Evolutionary conservation across 2,797 vertebrate genomes (phyloP).

Genomic region (Gymnopithys bicolor): DNA sequence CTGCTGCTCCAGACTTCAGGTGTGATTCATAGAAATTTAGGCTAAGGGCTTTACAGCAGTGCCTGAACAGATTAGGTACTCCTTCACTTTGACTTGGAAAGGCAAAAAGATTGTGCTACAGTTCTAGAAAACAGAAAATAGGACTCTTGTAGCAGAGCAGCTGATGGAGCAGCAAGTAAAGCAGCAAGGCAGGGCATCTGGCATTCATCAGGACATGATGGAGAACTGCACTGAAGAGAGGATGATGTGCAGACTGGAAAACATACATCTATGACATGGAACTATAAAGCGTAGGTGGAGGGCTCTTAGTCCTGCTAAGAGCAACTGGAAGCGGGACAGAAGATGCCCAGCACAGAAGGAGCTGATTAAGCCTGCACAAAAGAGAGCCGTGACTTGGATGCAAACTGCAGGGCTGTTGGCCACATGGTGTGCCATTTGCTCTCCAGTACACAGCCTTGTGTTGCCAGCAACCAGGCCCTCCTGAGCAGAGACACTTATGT

Average conservation of each 20-base stretch:
- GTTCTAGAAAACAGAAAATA: neutral
- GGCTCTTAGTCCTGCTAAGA: neutral
- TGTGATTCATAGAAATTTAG: neutral
- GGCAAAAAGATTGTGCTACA: neutral
- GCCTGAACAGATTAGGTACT: neutral
- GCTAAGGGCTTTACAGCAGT: neutral
- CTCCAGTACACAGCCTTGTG: neutral
- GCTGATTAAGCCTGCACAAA: neutral
- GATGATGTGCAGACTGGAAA: neutral
- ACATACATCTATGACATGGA: neutral
- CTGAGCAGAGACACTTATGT: neutral
- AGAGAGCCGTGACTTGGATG: slow-evolving; percentile 47
- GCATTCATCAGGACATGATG: neutral
- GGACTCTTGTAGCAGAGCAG: neutral
- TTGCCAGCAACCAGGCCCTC: neutral
- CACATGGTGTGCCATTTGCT: neutral
- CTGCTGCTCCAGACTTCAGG: neutral
- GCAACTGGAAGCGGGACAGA: neutral
- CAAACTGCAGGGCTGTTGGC: neutral
- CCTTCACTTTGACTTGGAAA: neutral
- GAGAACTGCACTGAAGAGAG: neutral
- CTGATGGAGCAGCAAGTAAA: neutral
- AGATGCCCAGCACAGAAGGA: neutral
- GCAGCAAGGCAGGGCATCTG: neutral
- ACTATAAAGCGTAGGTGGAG: neutral